Percentiles rank a stretch among this genome's conserved stretches.
phyloP scores from a whole-genome alignment of 2,888 invertebrate genomes.

The Chaetoderma sp. region DNA sequence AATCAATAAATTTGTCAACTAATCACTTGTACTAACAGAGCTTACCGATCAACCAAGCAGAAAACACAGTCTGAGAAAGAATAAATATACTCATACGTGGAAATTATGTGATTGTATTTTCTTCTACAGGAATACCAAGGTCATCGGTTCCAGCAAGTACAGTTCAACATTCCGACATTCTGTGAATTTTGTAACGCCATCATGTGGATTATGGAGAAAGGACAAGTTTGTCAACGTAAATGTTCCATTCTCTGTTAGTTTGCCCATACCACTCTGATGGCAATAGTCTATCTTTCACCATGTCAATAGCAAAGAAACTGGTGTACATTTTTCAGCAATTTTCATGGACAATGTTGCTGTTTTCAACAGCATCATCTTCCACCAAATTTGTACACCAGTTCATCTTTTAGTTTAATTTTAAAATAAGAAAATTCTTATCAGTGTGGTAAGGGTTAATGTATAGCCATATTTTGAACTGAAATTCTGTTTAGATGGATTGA shows the following conservation, averaged over 20 bases:
- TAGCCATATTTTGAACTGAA: background rate
- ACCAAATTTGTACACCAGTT: no score
- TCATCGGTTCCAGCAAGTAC: constrained; percentile 87
- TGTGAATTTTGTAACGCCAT: constrained; percentile 93
- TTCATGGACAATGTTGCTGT: no score
- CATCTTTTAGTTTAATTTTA: no score
- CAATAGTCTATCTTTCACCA: no score
- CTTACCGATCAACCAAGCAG: background rate
- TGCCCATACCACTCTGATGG: no score
- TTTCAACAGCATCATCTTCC: no score
- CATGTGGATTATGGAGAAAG: constrained; percentile 95
- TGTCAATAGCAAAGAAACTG: no score
- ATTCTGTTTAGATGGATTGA: background rate
- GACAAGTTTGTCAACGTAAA: constrained; percentile 80
- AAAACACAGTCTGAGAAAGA: constrained; percentile 8
- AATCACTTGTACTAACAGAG: background rate
- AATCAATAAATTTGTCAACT: no score
- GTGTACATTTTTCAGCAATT: no score
- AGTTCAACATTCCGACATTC: constrained; percentile 95
- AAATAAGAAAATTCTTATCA: background rate
- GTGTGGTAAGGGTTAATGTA: background rate
- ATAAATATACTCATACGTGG: background rate
- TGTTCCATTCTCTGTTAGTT: no score
- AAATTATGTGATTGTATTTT: no score
- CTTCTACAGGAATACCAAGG: constrained; percentile 77